phyloP scores from a whole-genome alignment of 2,797 vertebrate species.

The Naso thynnoides region DNA sequence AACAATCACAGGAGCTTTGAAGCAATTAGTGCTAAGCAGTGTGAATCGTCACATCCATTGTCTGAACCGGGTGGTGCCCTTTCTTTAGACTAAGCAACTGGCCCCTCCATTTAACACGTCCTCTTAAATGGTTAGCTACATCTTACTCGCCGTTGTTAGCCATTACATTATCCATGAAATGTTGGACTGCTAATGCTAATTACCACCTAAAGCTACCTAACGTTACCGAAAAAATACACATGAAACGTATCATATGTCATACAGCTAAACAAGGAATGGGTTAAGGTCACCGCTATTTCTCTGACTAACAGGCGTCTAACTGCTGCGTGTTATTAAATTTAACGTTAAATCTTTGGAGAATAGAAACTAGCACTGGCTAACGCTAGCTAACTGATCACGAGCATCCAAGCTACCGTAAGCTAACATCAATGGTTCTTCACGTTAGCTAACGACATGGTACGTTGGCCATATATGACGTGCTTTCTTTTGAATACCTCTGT shows the following conservation, averaged over 20 bases:
- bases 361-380: constrained; percentile 45
- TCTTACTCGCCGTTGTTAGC: constrained; percentile 52
- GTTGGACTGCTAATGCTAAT: constrained; percentile 48
- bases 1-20: neutral
- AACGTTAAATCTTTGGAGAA: constrained; percentile 23
- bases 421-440: constrained; percentile 23
- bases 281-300: neutral
- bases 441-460: neutral
- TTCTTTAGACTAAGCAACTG: constrained; percentile 44
- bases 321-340: constrained; percentile 1
- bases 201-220: neutral
- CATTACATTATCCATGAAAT: constrained; percentile 35
- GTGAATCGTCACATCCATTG: constrained; percentile 22
- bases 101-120: constrained; percentile 28
- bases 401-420: constrained; percentile 53
- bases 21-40: neutral
- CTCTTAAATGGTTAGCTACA: constrained; percentile 30
- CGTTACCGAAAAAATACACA: neutral
- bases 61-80: constrained; percentile 46
- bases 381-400: constrained; percentile 39
- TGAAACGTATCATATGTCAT: fast-evolving
- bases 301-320: neutral
- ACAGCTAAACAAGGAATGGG: fast-evolving
- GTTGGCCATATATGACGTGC: neutral
- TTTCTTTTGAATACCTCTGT: neutral